A percentile compares a stretch with the other conserved stretches of the same genome.
Conservation (phyloP, 2,113 vertebrate genomes). For the Aspiorhynchus laticeps region DNA sequence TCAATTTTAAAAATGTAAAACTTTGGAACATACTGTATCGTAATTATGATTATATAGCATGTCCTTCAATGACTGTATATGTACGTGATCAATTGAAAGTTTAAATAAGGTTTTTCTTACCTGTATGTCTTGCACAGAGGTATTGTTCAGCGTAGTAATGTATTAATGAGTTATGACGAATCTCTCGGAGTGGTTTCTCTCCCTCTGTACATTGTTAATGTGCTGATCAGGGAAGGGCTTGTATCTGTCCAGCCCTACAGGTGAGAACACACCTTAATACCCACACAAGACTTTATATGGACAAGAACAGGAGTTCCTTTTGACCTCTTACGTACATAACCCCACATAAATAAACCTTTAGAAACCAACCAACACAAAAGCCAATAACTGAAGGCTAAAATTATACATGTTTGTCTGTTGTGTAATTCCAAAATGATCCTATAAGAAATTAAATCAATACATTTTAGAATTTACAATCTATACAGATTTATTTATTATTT, state of each 20-base stretch:
- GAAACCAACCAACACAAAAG: not conserved
- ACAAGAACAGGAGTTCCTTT: not conserved
- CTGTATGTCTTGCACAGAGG: not conserved
- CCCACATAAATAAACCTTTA: constrained; percentile 16
- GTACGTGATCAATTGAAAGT: not conserved
- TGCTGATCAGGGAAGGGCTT: constrained; percentile 56
- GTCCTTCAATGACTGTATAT: not conserved
- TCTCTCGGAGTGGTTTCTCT: constrained; percentile 33
- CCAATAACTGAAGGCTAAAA: not conserved
- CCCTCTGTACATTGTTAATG: constrained; percentile 19
- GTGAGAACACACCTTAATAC: constrained; percentile 68
- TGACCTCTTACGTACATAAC: not conserved
- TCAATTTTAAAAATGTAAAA: not conserved
- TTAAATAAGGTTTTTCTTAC: constrained; percentile 14
- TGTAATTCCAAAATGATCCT: not conserved
- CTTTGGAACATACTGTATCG: not conserved
- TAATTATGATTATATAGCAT: not conserved
- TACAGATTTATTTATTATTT: too few relatives aligned
- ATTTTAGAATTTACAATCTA: too few relatives aligned
- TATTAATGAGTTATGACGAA: constrained; percentile 1
- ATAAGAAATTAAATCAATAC: not conserved
- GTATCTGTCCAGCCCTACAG: constrained; percentile 68
- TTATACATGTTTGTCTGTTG: not conserved
- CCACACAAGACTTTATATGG: constrained; percentile 47
- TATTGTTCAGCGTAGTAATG: constrained; percentile 6